Evolutionary conservation across 23 tunicate genomes (phyloP).

Genomic region (Halocynthia roretzi): DNA sequence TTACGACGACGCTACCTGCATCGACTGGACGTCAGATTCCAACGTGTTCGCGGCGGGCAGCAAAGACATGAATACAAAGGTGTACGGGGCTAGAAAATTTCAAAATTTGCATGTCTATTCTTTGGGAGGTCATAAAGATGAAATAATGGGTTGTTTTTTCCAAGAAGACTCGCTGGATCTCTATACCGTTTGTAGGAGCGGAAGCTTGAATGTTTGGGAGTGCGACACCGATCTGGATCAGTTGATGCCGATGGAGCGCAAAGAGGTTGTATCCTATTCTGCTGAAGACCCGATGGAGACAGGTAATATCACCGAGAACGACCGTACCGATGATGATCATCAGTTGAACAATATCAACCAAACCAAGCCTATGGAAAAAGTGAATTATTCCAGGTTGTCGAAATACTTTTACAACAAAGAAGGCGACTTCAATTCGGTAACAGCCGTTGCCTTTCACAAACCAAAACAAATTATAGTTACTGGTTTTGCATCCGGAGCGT

Average conservation of each 20-base stretch:
- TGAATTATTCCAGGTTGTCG: slow-evolving; percentile 8
- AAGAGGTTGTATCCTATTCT: not conserved
- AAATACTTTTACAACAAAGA: slow-evolving; percentile 60
- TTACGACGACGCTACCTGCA: slow-evolving; percentile 39
- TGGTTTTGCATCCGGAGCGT: slow-evolving; percentile 77
- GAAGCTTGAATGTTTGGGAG: slow-evolving; percentile 62
- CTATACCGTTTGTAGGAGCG: slow-evolving; percentile 51
- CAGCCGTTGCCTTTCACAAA: slow-evolving; percentile 41
- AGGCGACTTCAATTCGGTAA: slow-evolving; percentile 53
- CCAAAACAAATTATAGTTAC: slow-evolving; percentile 52
- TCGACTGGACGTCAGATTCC: slow-evolving; percentile 85
- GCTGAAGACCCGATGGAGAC: not conserved
- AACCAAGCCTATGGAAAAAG: not conserved
- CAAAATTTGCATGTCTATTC: slow-evolving; percentile 39
- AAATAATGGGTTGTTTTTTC: slow-evolving; percentile 74
- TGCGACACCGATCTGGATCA: slow-evolving; percentile 52
- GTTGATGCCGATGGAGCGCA: not conserved
- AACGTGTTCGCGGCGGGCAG: slow-evolving; percentile 71
- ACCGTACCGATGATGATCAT: not conserved
- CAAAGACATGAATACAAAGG: slow-evolving; percentile 65
- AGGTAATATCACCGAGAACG: not conserved
- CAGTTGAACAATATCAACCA: not conserved
- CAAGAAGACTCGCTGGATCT: slow-evolving; percentile 65
- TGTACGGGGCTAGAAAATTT: slow-evolving; percentile 27
- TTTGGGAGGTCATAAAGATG: slow-evolving; percentile 81